Percentiles rank a stretch among this genome's conserved stretches.
Conservation (phyloP, 2,797 vertebrate species). For the Micrastur ruficollis region DNA sequence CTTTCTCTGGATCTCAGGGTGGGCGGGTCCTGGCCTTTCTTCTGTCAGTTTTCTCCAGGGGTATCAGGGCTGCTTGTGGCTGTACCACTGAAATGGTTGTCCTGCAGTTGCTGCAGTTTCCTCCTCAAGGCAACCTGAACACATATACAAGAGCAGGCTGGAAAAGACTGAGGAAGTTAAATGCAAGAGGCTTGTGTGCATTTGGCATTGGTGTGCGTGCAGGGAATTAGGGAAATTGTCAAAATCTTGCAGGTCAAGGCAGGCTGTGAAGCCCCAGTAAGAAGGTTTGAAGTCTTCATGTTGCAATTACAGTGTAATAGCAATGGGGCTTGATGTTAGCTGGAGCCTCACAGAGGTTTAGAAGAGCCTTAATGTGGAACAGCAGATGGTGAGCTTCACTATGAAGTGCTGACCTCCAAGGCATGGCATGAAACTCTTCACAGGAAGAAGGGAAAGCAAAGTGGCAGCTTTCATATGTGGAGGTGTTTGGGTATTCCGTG, state of each 20-base stretch:
- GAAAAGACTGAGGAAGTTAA: background rate
- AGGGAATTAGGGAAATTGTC: too few species aligned
- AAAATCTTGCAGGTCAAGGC: background rate
- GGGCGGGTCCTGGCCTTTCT: background rate
- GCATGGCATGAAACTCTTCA: fast-evolving
- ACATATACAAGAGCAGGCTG: background rate
- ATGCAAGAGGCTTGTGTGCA: background rate
- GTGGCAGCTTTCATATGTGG: fast-evolving
- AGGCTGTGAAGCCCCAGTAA: background rate
- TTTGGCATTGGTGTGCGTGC: background rate
- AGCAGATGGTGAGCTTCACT: background rate
- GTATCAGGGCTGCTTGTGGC: background rate
- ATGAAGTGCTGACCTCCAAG: background rate
- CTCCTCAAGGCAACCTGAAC: background rate
- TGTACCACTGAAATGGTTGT: background rate
- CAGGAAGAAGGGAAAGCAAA: background rate
- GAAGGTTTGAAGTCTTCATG: background rate
- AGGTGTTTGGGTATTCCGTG: background rate
- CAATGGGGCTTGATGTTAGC: background rate
- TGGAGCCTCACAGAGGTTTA: background rate
- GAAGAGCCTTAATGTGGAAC: background rate
- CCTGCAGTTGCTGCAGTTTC: background rate
- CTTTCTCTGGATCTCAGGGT: background rate
- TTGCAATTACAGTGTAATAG: background rate
- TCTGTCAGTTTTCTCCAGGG: background rate